Conservation (phyloP, 1,140 invertebrate species). For the Microplitis demolitor region DNA sequence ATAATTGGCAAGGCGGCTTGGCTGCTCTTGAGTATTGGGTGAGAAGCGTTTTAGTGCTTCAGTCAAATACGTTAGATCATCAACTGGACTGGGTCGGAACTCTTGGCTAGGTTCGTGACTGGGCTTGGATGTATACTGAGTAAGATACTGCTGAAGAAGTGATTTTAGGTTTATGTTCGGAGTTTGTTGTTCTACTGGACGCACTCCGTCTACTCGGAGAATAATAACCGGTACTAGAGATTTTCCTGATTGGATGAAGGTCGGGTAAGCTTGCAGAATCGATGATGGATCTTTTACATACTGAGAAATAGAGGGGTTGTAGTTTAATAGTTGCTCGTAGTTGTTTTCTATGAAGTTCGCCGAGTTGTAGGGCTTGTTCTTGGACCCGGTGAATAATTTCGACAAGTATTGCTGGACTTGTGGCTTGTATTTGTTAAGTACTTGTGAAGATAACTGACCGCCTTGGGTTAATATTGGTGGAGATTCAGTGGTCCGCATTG, state of each 20-base stretch:
- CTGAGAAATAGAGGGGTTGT: slow-evolving; percentile 59
- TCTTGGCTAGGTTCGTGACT: slow-evolving; percentile 35
- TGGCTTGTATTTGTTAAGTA: slow-evolving; percentile 34
- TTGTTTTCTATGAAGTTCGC: slow-evolving; percentile 24
- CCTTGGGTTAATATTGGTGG: slow-evolving; percentile 27
- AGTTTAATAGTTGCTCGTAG: slow-evolving; percentile 48
- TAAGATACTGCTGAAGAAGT: slow-evolving; percentile 53
- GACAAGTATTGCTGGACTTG: slow-evolving; percentile 40
- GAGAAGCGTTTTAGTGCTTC: slow-evolving; percentile 43
- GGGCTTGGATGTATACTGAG: slow-evolving; percentile 47
- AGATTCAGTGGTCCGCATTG: slow-evolving; percentile 8
- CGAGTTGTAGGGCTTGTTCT: slow-evolving; percentile 23
- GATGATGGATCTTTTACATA: slow-evolving; percentile 57
- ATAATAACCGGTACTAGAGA: slow-evolving; percentile 59
- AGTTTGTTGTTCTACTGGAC: slow-evolving; percentile 41
- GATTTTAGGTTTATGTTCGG: slow-evolving; percentile 56
- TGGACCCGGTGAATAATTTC: slow-evolving; percentile 34
- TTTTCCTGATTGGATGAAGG: slow-evolving; percentile 56
- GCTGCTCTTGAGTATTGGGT: slow-evolving; percentile 20
- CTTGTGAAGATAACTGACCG: slow-evolving; percentile 29
- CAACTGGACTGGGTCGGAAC: slow-evolving; percentile 43
- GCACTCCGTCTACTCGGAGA: slow-evolving; percentile 52
- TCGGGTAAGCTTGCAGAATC: slow-evolving; percentile 56
- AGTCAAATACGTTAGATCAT: slow-evolving; percentile 45
- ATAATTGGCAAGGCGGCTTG: slow-evolving; percentile 1